Evolutionary conservation across 2,797 vertebrate genomes (phyloP), one percentile per base, ranked within the genome.

Genomic region (Phyllotis vaccarum): DNA sequence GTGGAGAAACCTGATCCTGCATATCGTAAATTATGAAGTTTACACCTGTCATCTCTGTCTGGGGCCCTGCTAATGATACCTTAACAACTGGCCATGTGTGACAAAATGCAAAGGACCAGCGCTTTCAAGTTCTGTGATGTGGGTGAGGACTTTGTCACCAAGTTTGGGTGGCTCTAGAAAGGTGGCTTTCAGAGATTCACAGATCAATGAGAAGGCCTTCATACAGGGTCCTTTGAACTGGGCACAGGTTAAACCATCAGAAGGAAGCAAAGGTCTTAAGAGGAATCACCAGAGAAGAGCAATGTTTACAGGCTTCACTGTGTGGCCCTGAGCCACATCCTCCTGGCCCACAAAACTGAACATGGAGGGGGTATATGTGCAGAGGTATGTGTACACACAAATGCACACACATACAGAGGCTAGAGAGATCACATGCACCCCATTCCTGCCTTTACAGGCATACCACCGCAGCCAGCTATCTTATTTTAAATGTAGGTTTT

Each of bases 41-140:
- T 97, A 95, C 96, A 97, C 95, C 90, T 98, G 97, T 97, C 97
- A 96, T 92, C 94, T 76, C 96, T 76, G 92, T 97, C 96, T 95
- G 91, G 80, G 31, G 78, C 68, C 78, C 76, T 79, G 95, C 87
- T 96, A 94, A 96, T 94, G 95, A 96, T 91, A 96, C 88, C 90
- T 85, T 72, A 91, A 96, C 93, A 96, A 93, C n/a, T 91, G 76
- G 89, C 64, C 74, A 21, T 43, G 86, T 89, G 92, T 94, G 93
- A 92, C 89, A 46, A 72, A 66, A 93, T 68, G 5, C 40, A 79
- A 80, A 92, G 34, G 85, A 89, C 74, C 46, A 49, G 58, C 74
- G 24, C 37, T 5, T 68, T 93, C 96, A 85, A 64, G 75, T 29
- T 13, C 2, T 0, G 0, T 56, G 89, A 54, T 43, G 6, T 0